Conservation (phyloP, 2,797 vertebrate species). For the Rhodeus uyekii region DNA sequence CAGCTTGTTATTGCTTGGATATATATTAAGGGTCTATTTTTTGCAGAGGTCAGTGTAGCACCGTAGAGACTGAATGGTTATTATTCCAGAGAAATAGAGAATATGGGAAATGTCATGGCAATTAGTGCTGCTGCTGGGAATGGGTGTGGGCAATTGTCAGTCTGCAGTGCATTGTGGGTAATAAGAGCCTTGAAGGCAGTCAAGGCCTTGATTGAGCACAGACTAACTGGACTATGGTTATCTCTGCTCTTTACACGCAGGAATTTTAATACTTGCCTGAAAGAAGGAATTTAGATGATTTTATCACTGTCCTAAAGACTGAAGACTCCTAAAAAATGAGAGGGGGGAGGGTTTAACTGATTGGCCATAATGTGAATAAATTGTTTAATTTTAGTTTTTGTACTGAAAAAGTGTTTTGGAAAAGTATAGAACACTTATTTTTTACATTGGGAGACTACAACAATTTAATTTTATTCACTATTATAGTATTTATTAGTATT, state of each 20-base stretch:
- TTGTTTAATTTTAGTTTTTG: background rate
- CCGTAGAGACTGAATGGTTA: constrained; percentile 21
- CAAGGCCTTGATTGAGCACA: constrained; percentile 13
- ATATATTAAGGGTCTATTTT: background rate
- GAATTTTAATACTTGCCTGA: constrained; percentile 9
- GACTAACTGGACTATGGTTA: background rate
- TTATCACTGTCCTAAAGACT: constrained; percentile 16
- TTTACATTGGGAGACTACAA: background rate
- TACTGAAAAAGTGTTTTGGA: background rate
- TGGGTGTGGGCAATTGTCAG: constrained; percentile 1
- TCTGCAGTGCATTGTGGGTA: constrained; percentile 33
- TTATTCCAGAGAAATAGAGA: constrained; percentile 24
- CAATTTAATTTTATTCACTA: background rate
- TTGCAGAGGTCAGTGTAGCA: constrained; percentile 20
- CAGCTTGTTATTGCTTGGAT: constrained; percentile 39
- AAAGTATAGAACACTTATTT: background rate
- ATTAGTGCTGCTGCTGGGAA: constrained; percentile 32
- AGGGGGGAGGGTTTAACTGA: too few species aligned
- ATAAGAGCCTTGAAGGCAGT: constrained; percentile 30
- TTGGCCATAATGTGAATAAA: background rate
- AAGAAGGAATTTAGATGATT: background rate
- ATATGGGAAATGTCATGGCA: constrained; percentile 38
- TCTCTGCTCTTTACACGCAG: background rate
- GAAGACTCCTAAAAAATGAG: too few species aligned
- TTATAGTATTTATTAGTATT: background rate